Percentiles rank a stretch among this genome's conserved stretches.
These are phyloP conservation scores for Premnoplex brunnescens DNA, from an alignment of 2,797 vertebrate species.

Conservation along the genomic window DNA sequence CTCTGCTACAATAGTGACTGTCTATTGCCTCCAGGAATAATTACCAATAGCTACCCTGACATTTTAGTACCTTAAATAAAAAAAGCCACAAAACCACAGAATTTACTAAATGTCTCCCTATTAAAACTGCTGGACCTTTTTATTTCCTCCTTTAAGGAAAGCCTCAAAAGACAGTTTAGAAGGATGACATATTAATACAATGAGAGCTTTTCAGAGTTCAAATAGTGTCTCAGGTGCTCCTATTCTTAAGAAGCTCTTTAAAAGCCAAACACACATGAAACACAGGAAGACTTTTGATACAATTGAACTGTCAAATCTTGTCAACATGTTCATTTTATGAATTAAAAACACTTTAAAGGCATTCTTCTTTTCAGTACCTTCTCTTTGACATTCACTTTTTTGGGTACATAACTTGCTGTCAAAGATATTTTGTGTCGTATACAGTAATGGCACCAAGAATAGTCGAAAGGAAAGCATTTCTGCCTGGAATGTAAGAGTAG, in stretches of 20 bases:
- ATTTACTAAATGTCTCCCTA: not conserved
- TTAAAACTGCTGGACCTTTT: not conserved
- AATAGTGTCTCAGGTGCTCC: not conserved
- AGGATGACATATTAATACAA: not conserved
- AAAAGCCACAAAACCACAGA: not conserved
- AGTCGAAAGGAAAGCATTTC: not conserved
- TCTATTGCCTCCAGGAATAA: not conserved
- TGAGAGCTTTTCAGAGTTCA: not conserved
- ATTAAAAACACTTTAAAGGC: not conserved
- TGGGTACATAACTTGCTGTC: not conserved
- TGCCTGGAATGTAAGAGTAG: not conserved
- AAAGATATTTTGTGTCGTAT: not conserved
- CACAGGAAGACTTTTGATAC: not conserved
- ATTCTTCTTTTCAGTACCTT: not conserved
- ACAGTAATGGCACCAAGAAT: not conserved
- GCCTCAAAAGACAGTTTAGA: not conserved
- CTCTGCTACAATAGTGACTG: not conserved
- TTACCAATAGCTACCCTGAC: not conserved
- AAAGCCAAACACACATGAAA: conserved; percentile 20
- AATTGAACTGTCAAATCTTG: conserved; percentile 21
- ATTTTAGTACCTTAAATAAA: not conserved
- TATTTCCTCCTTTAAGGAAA: not conserved
- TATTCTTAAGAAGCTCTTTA: conserved; percentile 5
- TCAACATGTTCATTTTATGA: conserved; percentile 1
- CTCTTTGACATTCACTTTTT: not conserved